Percentiles rank a stretch among this genome's conserved stretches.
phyloP scores from a whole-genome alignment of 2,888 invertebrate species.

The Ochropleura leucogaster region DNA sequence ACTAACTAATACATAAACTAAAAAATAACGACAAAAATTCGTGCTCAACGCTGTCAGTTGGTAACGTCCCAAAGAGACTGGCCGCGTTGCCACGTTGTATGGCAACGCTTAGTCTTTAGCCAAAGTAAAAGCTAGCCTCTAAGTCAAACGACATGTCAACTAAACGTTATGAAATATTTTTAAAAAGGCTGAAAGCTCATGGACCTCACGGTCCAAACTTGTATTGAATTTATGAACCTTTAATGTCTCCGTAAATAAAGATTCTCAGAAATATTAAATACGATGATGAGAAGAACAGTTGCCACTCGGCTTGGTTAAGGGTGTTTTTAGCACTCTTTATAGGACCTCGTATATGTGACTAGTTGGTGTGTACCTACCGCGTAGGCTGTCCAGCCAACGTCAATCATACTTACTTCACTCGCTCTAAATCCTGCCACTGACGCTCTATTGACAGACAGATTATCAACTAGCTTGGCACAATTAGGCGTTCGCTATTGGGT shows the following conservation, averaged over 20 bases:
- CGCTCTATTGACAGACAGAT: constrained; percentile 25
- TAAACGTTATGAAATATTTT: too few species aligned
- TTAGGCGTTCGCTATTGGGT: not conserved
- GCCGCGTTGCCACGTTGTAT: too few species aligned
- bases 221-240: not conserved
- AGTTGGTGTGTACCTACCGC: constrained; percentile 3
- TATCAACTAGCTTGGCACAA: constrained; percentile 19
- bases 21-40: too few species aligned
- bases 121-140: too few species aligned
- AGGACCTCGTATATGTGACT: not conserved
- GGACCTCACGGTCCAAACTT: too few species aligned
- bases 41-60: too few species aligned
- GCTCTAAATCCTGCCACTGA: constrained; percentile 29
- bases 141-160: too few species aligned
- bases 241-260: not conserved
- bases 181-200: too few species aligned
- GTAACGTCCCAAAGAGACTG: too few species aligned
- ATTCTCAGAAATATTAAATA: not conserved
- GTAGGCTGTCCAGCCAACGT: constrained; percentile 30
- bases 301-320: not conserved
- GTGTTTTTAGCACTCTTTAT: not conserved
- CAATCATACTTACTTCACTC: constrained; percentile 47
- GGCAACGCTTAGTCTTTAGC: too few species aligned
- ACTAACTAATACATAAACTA: too few species aligned
- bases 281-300: not conserved